Evolutionary conservation across 2,797 vertebrate genomes (phyloP).

Genomic region (Taenioides sp.): DNA sequence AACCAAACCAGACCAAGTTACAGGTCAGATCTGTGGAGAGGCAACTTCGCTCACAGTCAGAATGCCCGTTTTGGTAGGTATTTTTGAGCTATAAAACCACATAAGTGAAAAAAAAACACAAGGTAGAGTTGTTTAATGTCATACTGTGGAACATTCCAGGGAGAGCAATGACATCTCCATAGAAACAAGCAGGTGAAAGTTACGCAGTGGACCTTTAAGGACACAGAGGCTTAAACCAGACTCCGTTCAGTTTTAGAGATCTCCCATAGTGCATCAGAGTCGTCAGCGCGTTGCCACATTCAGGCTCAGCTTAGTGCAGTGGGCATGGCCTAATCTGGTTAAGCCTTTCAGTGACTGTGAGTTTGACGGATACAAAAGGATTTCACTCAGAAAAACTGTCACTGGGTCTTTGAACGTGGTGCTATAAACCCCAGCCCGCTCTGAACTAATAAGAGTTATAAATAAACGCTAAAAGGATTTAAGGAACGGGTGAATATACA

Average conservation of each 20-base stretch:
- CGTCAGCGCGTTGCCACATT: slow-evolving; percentile 10
- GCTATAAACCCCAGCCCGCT: slow-evolving; percentile 5
- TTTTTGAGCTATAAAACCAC: too few relatives aligned
- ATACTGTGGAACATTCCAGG: too few relatives aligned
- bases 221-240: slow-evolving; percentile 25
- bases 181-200: too few relatives aligned
- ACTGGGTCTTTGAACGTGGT: slow-evolving; percentile 25
- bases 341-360: slow-evolving; percentile 40
- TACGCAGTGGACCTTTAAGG: not conserved
- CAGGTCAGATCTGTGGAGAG: too few relatives aligned
- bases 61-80: too few relatives aligned
- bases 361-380: slow-evolving; percentile 40
- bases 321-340: slow-evolving; percentile 47
- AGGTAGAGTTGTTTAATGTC: too few relatives aligned
- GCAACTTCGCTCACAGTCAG: too few relatives aligned
- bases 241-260: slow-evolving; percentile 23
- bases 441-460: slow-evolving; percentile 14
- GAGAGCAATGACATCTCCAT: too few relatives aligned
- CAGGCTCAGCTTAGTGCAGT: slow-evolving; percentile 28
- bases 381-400: slow-evolving; percentile 35
- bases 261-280: slow-evolving; percentile 13
- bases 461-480: slow-evolving; percentile 18
- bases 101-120: too few relatives aligned
- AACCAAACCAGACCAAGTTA: too few relatives aligned
- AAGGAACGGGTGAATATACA: not conserved